phyloP scores from a whole-genome alignment of 2,888 invertebrate genomes.

The Oegoconia quadripuncta region DNA sequence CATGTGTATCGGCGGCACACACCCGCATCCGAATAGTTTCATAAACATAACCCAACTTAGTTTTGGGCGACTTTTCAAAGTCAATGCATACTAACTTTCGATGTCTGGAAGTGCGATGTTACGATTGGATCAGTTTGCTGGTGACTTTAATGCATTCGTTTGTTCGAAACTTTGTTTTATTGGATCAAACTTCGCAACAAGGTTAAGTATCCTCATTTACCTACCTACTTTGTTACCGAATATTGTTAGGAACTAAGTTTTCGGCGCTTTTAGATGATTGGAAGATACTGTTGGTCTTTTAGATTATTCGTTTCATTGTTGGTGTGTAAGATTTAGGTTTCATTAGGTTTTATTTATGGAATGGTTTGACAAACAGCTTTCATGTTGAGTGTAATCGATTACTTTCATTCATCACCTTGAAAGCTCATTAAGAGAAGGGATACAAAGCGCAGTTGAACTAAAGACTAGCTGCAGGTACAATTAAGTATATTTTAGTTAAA shows the following conservation, averaged over 20 bases:
- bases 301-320: not conserved
- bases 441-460: too few relatives aligned
- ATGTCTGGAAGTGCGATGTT: conserved; percentile 76
- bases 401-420: too few relatives aligned
- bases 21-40: conserved; percentile 77
- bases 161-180: conserved; percentile 75
- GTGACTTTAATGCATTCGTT: conserved; percentile 77
- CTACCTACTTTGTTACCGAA: conserved; percentile 36
- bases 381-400: too few relatives aligned
- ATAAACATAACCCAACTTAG: conserved; percentile 79
- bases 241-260: conserved; percentile 35
- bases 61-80: conserved; percentile 79
- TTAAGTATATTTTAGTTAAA: too few relatives aligned
- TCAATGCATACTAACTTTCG: conserved; percentile 79
- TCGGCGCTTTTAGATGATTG: conserved; percentile 21
- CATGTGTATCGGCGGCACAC: conserved; percentile 77
- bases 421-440: too few relatives aligned
- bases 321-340: not conserved
- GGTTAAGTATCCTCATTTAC: conserved; percentile 62
- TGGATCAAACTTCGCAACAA: conserved; percentile 65
- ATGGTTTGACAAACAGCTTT: too few relatives aligned
- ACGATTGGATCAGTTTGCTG: conserved; percentile 75
- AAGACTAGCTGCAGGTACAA: too few relatives aligned
- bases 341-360: not conserved
- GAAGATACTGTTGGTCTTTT: conserved; percentile 4